Conservation (phyloP, 1,140 invertebrate species). For the Parasteatoda tepidariorum region DNA sequence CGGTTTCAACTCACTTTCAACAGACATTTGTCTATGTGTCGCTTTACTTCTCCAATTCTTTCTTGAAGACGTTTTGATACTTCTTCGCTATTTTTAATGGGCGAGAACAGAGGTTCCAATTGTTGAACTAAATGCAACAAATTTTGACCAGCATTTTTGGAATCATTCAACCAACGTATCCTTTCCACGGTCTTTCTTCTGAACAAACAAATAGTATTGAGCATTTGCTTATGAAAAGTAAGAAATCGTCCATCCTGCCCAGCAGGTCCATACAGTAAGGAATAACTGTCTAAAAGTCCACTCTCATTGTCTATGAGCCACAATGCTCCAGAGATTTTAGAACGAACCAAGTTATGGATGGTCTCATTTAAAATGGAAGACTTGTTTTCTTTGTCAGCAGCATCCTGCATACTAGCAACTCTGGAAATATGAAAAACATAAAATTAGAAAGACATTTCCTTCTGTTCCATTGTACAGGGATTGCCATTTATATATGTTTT, state of each 20-base stretch:
- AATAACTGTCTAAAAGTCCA: conserved; percentile 69
- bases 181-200: conserved; percentile 65
- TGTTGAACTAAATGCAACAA: conserved; percentile 59
- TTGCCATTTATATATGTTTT: too few relatives aligned
- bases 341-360: conserved; percentile 69
- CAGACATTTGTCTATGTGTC: conserved; percentile 7
- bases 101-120: conserved; percentile 62
- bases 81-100: conserved; percentile 8
- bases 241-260: conserved; percentile 64
- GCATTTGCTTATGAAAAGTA: conserved; percentile 67
- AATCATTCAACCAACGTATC: conserved; percentile 59
- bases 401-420: conserved; percentile 70
- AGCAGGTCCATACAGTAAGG: conserved; percentile 65
- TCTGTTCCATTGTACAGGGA: too few relatives aligned
- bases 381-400: conserved; percentile 67
- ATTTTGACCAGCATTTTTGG: conserved; percentile 41
- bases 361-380: conserved; percentile 67
- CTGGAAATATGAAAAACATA: too few relatives aligned
- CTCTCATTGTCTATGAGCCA: conserved; percentile 71
- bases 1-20: too few relatives aligned
- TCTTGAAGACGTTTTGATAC: conserved; percentile 23
- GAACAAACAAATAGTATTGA: conserved; percentile 69
- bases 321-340: conserved; percentile 65
- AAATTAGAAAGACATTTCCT: too few relatives aligned
- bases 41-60: conserved; percentile 28